These are phyloP conservation scores for Calliphora vomitoria DNA, from an alignment of 2,888 invertebrate species.

Conservation along the genomic window DNA sequence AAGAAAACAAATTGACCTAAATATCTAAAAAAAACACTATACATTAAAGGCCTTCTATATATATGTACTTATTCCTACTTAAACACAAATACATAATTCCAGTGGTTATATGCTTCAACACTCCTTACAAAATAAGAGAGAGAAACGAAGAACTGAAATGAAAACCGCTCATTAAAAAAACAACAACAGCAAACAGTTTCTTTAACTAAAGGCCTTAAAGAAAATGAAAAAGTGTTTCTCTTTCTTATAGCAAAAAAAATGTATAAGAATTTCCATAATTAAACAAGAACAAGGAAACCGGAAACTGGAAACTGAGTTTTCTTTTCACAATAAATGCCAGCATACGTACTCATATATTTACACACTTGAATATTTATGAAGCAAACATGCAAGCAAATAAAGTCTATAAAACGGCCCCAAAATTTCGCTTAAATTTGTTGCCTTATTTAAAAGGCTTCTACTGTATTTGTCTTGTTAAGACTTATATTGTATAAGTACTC, in stretches of 20 bases:
- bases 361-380: constrained; percentile 18
- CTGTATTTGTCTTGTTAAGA: not conserved
- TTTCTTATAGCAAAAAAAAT: not conserved
- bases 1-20: too few relatives aligned
- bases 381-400: not conserved
- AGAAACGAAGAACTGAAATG: not conserved
- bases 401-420: not conserved
- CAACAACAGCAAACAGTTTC: constrained; percentile 26
- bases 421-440: not conserved
- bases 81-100: not conserved
- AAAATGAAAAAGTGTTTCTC: constrained; percentile 29
- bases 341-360: not conserved
- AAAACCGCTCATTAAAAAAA: constrained; percentile 37
- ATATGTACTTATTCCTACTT: not conserved
- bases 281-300: constrained; percentile 33
- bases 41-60: not conserved
- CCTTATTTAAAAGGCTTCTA: not conserved
- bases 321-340: not conserved
- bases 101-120: constrained; percentile 31
- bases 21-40: too few relatives aligned
- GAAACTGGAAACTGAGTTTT: constrained; percentile 12
- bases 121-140: not conserved
- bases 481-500: not conserved
- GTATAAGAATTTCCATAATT: constrained; percentile 48
- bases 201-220: constrained; percentile 22